phyloP scores from a whole-genome alignment of 1,140 invertebrate species.

The Coptotermes formosanus region DNA sequence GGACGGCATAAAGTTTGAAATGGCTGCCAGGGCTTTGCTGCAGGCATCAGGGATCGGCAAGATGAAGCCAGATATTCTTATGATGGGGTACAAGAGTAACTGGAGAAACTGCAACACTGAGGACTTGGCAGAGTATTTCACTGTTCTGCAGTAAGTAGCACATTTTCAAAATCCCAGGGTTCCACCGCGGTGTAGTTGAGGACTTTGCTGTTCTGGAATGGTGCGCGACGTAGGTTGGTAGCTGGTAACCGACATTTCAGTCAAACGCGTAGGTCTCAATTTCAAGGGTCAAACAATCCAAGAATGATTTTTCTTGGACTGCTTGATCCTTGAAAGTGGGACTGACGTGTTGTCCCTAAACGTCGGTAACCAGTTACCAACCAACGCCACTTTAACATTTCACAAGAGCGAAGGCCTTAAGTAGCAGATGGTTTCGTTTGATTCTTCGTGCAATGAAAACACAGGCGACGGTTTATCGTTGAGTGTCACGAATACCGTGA shows the following conservation, averaged over 20 bases:
- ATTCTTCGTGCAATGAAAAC: not conserved
- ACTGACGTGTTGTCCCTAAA: no score
- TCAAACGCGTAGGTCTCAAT: no score
- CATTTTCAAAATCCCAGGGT: not conserved
- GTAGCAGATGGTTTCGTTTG: not conserved
- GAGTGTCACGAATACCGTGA: not conserved
- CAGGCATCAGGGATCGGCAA: slow-evolving; percentile 87
- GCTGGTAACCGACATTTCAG: no score
- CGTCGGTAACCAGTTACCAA: not conserved
- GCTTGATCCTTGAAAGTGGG: no score
- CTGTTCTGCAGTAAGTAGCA: slow-evolving; percentile 84
- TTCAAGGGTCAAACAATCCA: no score
- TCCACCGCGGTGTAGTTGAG: no score
- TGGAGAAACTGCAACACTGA: slow-evolving; percentile 73
- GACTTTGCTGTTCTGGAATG: no score
- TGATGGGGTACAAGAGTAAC: slow-evolving; percentile 92
- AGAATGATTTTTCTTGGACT: no score
- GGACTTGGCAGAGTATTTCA: slow-evolving; percentile 85
- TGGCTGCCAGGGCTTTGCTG: slow-evolving; percentile 74
- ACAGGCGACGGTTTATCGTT: not conserved
- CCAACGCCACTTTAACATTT: no score
- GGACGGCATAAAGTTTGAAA: slow-evolving; percentile 73
- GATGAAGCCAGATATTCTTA: slow-evolving; percentile 86
- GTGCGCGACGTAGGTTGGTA: no score
- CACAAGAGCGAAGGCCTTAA: no score